Conservation (phyloP, 2,113 vertebrate species). For the Labeo rohita region DNA sequence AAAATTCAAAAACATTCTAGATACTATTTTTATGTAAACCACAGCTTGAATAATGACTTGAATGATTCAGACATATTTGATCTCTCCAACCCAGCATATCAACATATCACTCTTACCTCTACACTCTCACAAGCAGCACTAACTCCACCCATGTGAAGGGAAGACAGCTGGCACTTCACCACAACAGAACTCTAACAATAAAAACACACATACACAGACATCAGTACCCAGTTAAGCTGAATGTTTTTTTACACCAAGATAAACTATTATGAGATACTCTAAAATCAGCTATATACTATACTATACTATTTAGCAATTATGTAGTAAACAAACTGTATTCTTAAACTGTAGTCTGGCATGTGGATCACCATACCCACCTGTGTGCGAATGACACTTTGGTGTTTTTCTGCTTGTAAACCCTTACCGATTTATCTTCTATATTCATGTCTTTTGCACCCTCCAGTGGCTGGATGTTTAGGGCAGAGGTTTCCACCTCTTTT, state of each 20-base stretch:
- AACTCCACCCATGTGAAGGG: conserved; percentile 65
- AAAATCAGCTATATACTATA: neutral
- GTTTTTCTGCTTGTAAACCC: neutral
- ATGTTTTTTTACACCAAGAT: neutral
- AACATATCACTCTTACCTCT: conserved; percentile 59
- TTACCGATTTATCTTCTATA: neutral
- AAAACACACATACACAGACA: neutral
- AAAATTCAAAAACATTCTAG: neutral
- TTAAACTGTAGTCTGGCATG: neutral
- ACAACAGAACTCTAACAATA: neutral
- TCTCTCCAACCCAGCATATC: neutral
- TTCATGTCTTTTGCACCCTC: conserved; percentile 29
- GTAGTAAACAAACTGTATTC: neutral
- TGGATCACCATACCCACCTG: conserved; percentile 60
- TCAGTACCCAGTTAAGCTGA: neutral
- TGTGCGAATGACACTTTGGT: neutral
- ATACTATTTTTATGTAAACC: neutral
- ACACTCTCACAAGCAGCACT: conserved; percentile 59
- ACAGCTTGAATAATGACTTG: neutral
- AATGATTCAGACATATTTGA: neutral
- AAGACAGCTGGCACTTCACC: conserved; percentile 61
- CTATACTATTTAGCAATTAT: neutral
- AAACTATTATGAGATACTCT: neutral
- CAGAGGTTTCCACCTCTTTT: neutral
- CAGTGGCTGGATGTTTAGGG: neutral